Conservation (phyloP, 1,140 invertebrate species). For the Schmidtea mediterranea region DNA sequence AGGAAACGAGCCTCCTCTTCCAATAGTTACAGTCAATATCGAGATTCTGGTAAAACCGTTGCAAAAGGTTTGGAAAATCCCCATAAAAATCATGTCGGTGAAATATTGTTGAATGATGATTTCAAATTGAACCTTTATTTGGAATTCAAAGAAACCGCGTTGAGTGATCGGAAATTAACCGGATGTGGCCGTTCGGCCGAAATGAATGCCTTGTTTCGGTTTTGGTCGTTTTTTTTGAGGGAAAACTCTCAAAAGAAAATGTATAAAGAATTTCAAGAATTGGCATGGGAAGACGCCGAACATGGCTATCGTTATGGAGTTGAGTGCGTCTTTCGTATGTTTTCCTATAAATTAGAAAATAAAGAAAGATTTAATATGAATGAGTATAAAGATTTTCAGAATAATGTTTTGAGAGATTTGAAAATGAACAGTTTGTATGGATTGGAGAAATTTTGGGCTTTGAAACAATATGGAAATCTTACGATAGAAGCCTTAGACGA, state of each 20-base stretch:
- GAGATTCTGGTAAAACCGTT: no score
- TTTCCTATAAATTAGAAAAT: constrained; percentile 79
- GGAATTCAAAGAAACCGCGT: no score
- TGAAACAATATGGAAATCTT: constrained; percentile 42
- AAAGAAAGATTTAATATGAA: constrained; percentile 71
- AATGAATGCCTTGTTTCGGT: constrained; percentile 85
- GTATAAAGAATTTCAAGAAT: constrained; percentile 71
- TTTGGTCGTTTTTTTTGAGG: constrained; percentile 95
- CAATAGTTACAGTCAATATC: no score
- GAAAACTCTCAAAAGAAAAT: constrained; percentile 93
- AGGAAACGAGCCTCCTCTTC: no score
- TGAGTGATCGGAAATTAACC: constrained; percentile 49
- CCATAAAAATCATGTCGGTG: no score
- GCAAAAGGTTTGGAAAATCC: no score
- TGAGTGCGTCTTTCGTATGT: constrained; percentile 93
- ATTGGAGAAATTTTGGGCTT: constrained; percentile 94
- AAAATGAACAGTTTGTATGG: constrained; percentile 76
- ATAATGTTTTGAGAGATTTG: constrained; percentile 66
- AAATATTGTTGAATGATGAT: no score
- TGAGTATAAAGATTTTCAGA: constrained; percentile 76
- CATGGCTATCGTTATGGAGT: constrained; percentile 58
- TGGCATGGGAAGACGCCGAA: constrained; percentile 68
- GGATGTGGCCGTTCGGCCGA: constrained; percentile 42
- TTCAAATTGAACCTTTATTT: no score
- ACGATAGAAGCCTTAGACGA: constrained; percentile 26